Conservation (phyloP, 2,113 vertebrate genomes). For the Sander vitreus region DNA sequence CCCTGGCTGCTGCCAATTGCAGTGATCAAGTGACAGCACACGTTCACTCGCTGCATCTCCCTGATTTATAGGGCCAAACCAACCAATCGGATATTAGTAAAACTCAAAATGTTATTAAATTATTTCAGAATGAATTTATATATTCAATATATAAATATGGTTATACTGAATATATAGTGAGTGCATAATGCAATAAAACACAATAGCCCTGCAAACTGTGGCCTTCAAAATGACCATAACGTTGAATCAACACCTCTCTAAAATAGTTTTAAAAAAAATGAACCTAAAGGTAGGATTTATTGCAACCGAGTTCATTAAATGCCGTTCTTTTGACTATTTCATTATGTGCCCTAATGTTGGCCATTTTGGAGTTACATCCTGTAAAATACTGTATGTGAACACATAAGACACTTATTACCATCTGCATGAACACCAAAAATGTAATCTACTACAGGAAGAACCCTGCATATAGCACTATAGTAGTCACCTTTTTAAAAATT, state of each 20-base stretch:
- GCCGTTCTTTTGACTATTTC: neutral
- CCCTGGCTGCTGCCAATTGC: too few species aligned
- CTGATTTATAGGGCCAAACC: too few species aligned
- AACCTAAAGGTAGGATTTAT: neutral
- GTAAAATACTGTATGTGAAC: neutral
- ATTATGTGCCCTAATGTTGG: neutral
- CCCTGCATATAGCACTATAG: neutral
- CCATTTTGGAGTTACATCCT: neutral
- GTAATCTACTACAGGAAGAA: neutral
- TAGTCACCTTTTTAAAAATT: constrained; percentile 8
- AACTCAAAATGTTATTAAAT: neutral
- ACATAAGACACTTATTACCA: neutral
- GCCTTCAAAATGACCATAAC: too few species aligned
- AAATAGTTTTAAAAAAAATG: neutral
- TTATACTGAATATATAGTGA: neutral
- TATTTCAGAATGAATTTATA: neutral
- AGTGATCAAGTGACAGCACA: too few species aligned
- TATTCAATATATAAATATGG: neutral
- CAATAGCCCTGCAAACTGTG: neutral
- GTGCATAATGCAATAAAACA: neutral
- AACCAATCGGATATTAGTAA: too few species aligned
- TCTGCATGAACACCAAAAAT: neutral
- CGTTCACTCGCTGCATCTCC: too few species aligned
- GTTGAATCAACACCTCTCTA: neutral
- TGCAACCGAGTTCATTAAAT: neutral